Percentiles rank a stretch among this genome's conserved stretches.
Evolutionary conservation across 2,888 invertebrate genomes (phyloP).

Genomic region (Sminthurides aquaticus): DNA sequence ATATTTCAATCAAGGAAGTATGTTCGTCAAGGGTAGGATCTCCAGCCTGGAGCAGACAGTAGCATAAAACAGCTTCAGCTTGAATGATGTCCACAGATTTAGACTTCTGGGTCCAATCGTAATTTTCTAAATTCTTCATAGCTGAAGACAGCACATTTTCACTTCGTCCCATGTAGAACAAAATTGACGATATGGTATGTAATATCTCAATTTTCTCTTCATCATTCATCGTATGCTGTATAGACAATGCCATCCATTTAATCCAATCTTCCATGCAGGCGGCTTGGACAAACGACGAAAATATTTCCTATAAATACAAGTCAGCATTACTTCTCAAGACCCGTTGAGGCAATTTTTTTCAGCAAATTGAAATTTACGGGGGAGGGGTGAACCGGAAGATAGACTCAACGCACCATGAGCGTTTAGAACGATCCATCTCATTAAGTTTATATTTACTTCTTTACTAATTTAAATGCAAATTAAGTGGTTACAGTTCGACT

Average conservation of each 20-base stretch:
- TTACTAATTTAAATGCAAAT: too few relatives aligned
- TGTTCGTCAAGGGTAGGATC: constrained; percentile 9
- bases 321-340: not conserved
- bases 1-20: constrained; percentile 20
- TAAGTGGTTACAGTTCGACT: too few relatives aligned
- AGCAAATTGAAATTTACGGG: not conserved
- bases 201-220: constrained; percentile 32
- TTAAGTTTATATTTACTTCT: too few relatives aligned
- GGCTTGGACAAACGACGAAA: constrained; percentile 24
- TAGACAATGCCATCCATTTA: constrained; percentile 23
- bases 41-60: constrained; percentile 26
- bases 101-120: constrained; percentile 13
- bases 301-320: constrained; percentile 26
- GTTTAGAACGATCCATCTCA: not conserved
- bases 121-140: constrained; percentile 16
- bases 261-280: constrained; percentile 24
- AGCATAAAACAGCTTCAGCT: constrained; percentile 33
- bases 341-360: not conserved
- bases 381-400: too few relatives aligned
- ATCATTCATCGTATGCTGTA: constrained; percentile 26
- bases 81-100: constrained; percentile 20
- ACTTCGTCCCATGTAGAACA: constrained; percentile 26
- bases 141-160: constrained; percentile 17
- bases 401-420: not conserved
- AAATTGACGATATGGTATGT: constrained; percentile 28